Evolutionary conservation across 2,797 vertebrate genomes (phyloP).

Genomic region (Remorina albescens): DNA sequence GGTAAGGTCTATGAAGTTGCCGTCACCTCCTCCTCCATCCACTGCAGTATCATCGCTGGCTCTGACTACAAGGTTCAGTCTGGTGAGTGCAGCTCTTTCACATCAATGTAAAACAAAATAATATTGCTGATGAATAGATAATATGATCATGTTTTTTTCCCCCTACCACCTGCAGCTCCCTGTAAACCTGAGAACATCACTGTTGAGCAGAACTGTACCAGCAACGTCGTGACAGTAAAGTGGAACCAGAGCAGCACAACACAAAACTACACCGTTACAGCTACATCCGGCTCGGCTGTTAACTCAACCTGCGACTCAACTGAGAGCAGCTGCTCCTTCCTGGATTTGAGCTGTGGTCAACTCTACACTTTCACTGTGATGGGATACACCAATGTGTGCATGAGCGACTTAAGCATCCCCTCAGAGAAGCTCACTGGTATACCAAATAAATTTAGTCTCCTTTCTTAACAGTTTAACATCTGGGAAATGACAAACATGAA

Average conservation of each 20-base stretch:
- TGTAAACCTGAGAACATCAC: constrained; percentile 71
- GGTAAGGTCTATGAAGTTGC: constrained; percentile 73
- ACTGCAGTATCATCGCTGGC: constrained; percentile 68
- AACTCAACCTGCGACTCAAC: constrained; percentile 67
- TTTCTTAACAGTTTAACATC: not conserved
- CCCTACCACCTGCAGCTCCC: constrained; percentile 55
- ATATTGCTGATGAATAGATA: not conserved
- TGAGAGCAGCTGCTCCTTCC: constrained; percentile 67
- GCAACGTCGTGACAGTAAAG: constrained; percentile 60
- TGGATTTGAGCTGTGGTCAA: constrained; percentile 77
- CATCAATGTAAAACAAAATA: not conserved
- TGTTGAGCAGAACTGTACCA: constrained; percentile 70
- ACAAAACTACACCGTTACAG: constrained; percentile 72
- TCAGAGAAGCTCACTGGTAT: constrained; percentile 68
- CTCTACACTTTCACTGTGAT: constrained; percentile 76
- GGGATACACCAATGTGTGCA: constrained; percentile 73
- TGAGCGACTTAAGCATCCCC: constrained; percentile 64
- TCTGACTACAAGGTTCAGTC: constrained; percentile 74
- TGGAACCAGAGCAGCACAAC: constrained; percentile 57
- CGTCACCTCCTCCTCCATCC: constrained; percentile 70
- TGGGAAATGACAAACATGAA: not conserved
- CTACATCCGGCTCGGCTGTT: constrained; percentile 52
- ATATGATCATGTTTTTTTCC: constrained; percentile 7
- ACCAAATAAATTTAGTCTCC: not conserved
- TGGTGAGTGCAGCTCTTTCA: constrained; percentile 56